Evolutionary conservation across 37 sponge, comb jelly and placozoan genomes (phyloP).

Genomic region (Bolinopsis microptera): DNA sequence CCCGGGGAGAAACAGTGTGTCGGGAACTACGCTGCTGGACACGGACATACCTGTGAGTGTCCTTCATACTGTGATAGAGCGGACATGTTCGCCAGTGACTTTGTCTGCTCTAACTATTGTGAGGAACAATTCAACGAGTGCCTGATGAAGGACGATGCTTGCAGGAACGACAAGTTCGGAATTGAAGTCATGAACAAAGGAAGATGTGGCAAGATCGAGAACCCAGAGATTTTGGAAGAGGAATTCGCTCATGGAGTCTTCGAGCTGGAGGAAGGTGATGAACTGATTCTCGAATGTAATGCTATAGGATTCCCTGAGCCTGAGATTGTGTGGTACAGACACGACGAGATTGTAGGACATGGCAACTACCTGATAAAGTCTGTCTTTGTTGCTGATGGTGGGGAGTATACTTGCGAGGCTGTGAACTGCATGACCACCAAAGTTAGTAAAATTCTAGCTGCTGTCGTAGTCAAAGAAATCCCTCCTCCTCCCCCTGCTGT

Average conservation of each 20-base stretch:
- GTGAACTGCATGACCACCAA: not conserved
- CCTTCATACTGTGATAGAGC: not conserved
- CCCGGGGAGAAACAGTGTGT: not conserved
- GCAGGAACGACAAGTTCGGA: not conserved
- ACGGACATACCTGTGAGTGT: conserved; percentile 5
- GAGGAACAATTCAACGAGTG: not conserved
- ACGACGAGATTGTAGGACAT: not conserved
- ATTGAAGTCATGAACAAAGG: not conserved
- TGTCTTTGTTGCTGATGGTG: not conserved
- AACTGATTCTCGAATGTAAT: not conserved
- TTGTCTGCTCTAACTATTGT: conserved; percentile 35
- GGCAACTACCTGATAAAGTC: not conserved
- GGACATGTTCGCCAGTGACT: too few relatives aligned
- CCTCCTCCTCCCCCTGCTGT: too few relatives aligned
- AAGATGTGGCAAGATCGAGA: not conserved
- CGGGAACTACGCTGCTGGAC: not conserved
- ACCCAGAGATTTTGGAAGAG: too few relatives aligned
- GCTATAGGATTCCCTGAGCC: not conserved
- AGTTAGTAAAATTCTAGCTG: too few relatives aligned
- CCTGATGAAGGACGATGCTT: conserved; percentile 4
- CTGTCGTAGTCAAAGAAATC: too few relatives aligned
- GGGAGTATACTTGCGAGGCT: not conserved
- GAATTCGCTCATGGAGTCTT: too few relatives aligned
- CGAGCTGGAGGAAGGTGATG: not conserved
- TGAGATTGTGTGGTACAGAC: not conserved